Percentiles rank a stretch among this genome's conserved stretches.
Conservation (phyloP, 2,797 vertebrate species). For the Melanotaenia nigrans region DNA sequence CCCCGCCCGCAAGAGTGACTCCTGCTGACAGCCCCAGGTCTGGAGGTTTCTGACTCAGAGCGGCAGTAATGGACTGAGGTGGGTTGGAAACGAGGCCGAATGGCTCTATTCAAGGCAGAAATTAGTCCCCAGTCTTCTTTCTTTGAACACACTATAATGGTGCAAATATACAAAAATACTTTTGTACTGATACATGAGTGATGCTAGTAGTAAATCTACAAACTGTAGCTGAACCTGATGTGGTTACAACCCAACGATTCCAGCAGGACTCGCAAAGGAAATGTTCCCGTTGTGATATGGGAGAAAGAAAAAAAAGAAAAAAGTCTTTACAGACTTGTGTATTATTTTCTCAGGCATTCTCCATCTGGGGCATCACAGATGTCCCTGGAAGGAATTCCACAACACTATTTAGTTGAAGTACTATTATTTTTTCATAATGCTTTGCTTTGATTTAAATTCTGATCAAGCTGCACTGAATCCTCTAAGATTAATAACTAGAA, state of each 20-base stretch:
- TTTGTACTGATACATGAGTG: slow-evolving; percentile 48
- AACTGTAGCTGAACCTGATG: slow-evolving; percentile 42
- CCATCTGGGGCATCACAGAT: slow-evolving; percentile 30
- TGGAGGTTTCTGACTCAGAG: slow-evolving; percentile 75
- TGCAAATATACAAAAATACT: slow-evolving; percentile 29
- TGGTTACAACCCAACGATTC: slow-evolving; percentile 40
- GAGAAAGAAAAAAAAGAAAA: slow-evolving; percentile 13
- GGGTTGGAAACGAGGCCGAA: slow-evolving; percentile 59
- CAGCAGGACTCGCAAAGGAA: slow-evolving; percentile 17
- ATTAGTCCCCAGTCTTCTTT: slow-evolving; percentile 66
- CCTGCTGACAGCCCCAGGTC: slow-evolving; percentile 67
- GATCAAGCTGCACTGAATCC: slow-evolving; percentile 45
- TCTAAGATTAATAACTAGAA: slow-evolving; percentile 53
- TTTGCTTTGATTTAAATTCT: slow-evolving; percentile 56
- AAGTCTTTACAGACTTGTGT: slow-evolving; percentile 3
- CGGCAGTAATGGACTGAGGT: slow-evolving; percentile 68
- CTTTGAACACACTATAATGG: slow-evolving; percentile 47
- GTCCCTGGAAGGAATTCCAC: slow-evolving; percentile 29
- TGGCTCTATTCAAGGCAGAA: slow-evolving; percentile 66
- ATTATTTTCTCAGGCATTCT: slow-evolving; percentile 24
- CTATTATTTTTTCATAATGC: slow-evolving; percentile 16
- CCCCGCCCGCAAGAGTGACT: slow-evolving; percentile 40
- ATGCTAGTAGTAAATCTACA: slow-evolving; percentile 38
- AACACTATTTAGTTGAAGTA: slow-evolving; percentile 15
- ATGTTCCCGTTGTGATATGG: slow-evolving; percentile 1